These are phyloP conservation scores for Podabrus alpinus DNA, from an alignment of 2,888 invertebrate species.

Conservation along the genomic window DNA sequence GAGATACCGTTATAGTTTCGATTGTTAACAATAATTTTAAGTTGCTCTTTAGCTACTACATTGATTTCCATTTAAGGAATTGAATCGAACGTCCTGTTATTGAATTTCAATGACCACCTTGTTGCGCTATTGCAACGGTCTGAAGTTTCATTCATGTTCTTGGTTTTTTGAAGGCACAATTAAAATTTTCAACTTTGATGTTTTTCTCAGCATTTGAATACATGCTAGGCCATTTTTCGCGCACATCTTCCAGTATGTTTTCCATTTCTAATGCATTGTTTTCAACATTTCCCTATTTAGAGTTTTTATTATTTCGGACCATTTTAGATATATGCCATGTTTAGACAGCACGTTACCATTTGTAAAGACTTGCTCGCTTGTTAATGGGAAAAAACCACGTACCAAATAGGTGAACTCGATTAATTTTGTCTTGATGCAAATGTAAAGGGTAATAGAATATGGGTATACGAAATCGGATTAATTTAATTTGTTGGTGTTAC, in stretches of 20 bases:
- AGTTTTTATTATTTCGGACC: slow-evolving; percentile 8
- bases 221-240: slow-evolving; percentile 10
- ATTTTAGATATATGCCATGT: slow-evolving; percentile 6
- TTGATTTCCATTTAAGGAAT: slow-evolving; percentile 27
- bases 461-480: not conserved
- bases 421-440: not conserved
- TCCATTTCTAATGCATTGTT: slow-evolving; percentile 11
- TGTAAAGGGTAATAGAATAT: not conserved
- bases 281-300: slow-evolving; percentile 15
- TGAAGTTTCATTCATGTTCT: slow-evolving; percentile 13
- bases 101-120: slow-evolving; percentile 20
- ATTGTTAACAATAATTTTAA: slow-evolving; percentile 23
- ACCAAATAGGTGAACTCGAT: not conserved
- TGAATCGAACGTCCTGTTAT: slow-evolving; percentile 20
- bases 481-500: not conserved
- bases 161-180: slow-evolving; percentile 1
- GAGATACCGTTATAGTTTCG: slow-evolving; percentile 23
- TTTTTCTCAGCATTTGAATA: not conserved
- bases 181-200: not conserved
- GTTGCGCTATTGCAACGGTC: slow-evolving; percentile 1
- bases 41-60: slow-evolving; percentile 17
- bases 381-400: not conserved
- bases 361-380: not conserved
- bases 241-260: slow-evolving; percentile 31
- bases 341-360: not conserved